Evolutionary conservation across 2,113 vertebrate species (phyloP), one percentile per base, ranked within the genome.

Genomic region (Lophura nycthemera): DNA sequence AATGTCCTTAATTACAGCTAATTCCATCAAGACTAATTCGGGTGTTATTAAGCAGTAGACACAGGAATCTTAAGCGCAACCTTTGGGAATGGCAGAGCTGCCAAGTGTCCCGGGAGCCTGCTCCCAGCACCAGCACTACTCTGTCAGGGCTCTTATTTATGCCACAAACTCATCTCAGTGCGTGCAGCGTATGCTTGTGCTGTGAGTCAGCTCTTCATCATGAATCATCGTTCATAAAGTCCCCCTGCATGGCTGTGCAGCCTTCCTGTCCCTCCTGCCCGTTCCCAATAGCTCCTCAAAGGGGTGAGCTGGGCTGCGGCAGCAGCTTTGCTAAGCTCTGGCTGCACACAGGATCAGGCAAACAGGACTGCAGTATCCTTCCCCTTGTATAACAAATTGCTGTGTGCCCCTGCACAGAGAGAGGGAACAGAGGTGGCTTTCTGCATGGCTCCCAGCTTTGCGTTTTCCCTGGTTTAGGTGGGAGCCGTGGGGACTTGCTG

Each of bases 1-100:
- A 97, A 97, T 97, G 97, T 95, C 97, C 97, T 97, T 98, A 98
- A 98, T 98, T 98, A 98, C 74, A 96, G 97, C 95, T 98, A 97
- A 98, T 98, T 98, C 97, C 96, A 38, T 91, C 32, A 96, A 97
- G 98, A 97, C 96, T 98, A 96, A 95, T 97, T 97, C 97, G 96
- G 95, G 96, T 94, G 97, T 97, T 97, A 97, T 98, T 97, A 98
- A 97, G 94, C 90, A 59, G 92, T 76, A 98, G 97, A 97, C 95
- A 95, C 85, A 76, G 95, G 96, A 97, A 97, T 98, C 97, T 97
- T 97, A 91, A 97, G 86, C 59, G 75, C 90, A 97, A 96, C 97
- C 97, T 97, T 96, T 80, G 93, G 88, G 90, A 96, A 96, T 50
- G 96, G 94, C 66, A 86, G 96, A 96, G 97, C 95, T 91, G 43